Evolutionary conservation across 2,888 invertebrate genomes (phyloP), one percentile per base, ranked within the genome.

Genomic region (Trichacis sp.): DNA sequence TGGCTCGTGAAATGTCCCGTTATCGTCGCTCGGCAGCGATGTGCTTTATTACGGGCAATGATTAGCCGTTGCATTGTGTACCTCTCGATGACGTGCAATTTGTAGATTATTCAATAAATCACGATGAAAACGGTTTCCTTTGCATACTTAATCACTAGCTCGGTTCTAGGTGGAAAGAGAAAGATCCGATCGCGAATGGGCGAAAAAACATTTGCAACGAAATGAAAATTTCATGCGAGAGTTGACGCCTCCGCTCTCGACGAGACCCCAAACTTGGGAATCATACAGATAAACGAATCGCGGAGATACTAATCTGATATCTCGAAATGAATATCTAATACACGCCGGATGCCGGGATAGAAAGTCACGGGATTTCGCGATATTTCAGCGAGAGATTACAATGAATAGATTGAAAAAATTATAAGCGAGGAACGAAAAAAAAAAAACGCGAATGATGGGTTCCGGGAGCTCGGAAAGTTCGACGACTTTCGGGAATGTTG

Each of bases 341-440:
- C 64, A 56, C 57, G 47, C 65, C 65, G 61, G 61, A 65, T 65
- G 61, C 53, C 52, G 56, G 57, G 54, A 53, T 65, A 61, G 65
- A 65, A 61, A 65, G 65, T 61, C 43, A n/a, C n/a, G 56, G 51
- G 46, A 53, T 61, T 61, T 53, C 56, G 40, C 42, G 40, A 57
- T 56, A 3, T 40, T 40, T 40, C 15, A 14, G 14, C 14, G 15
- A 1, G 1, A 40, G 40, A 40, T 15, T 14, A 40, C 40, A 40
- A 40, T 40, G 40, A 40, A 12, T 12, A 15, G 40, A 33, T 33
- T 5, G 24, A 33, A 33, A 33, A 33, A 33, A 33, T 33, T 33
- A 33, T 33, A 11, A 33, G 5, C 33, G n/a, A 9, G 33, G 9
- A 33, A 33, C 33, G 2, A 33, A 33, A 33, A 11, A 24, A 3